Percentiles rank a stretch among this genome's conserved stretches.
These are phyloP conservation scores for Acrobasis repandana DNA, from an alignment of 2,888 invertebrate species.

Conservation along the genomic window DNA sequence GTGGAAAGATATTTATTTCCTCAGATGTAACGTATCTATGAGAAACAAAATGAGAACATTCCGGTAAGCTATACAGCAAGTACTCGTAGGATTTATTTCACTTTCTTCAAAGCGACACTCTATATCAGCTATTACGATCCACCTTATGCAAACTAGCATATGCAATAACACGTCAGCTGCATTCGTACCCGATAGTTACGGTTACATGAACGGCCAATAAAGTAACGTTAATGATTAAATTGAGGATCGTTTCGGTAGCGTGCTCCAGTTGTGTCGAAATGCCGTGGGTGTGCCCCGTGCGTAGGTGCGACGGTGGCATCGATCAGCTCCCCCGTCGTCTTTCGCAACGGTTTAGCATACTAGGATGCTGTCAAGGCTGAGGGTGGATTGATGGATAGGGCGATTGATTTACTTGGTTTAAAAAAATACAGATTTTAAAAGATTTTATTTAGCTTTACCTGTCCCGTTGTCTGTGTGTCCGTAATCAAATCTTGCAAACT, in stretches of 20 bases:
- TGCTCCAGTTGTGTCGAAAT: conserved; percentile 34
- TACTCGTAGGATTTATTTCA: neutral
- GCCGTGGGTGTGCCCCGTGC: conserved; percentile 29
- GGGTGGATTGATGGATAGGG: conserved; percentile 23
- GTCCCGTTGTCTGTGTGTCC: too few relatives aligned
- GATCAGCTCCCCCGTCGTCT: conserved; percentile 33
- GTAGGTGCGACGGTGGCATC: conserved; percentile 27
- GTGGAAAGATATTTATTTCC: too few relatives aligned
- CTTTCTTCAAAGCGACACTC: neutral
- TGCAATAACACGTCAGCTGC: conserved; percentile 24
- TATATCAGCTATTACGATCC: conserved; percentile 13
- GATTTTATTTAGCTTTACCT: too few relatives aligned
- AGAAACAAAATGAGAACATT: too few relatives aligned
- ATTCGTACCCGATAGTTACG: conserved; percentile 33
- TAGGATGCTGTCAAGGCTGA: conserved; percentile 34
- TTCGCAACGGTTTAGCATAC: conserved; percentile 31
- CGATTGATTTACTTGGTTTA: neutral
- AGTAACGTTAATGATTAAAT: conserved; percentile 34
- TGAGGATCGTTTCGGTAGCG: conserved; percentile 34
- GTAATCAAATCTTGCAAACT: too few relatives aligned
- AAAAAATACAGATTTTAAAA: too few relatives aligned
- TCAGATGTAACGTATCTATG: too few relatives aligned
- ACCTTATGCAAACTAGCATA: conserved; percentile 21
- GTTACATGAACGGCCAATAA: conserved; percentile 33
- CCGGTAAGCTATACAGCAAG: too few relatives aligned